Evolutionary conservation across 2,888 invertebrate species (phyloP).

Genomic region (Tyria jacobaeae): DNA sequence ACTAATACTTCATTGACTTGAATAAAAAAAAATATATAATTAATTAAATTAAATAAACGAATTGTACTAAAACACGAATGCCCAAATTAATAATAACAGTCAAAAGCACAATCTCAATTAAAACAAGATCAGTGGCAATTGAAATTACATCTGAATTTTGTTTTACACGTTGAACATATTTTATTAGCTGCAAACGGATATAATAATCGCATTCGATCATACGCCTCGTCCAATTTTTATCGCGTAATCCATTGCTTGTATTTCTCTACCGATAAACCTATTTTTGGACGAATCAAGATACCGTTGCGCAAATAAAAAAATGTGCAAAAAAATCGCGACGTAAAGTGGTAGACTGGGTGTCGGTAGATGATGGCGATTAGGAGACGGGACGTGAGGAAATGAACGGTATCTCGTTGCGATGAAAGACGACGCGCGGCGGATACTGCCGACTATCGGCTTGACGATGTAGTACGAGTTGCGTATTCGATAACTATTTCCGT

Average conservation of each 20-base stretch:
- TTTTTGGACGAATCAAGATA: conserved; percentile 51
- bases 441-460: conserved; percentile 50
- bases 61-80: no score
- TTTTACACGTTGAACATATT: no score
- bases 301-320: conserved; percentile 26
- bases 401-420: conserved; percentile 55
- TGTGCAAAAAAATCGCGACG: conserved; percentile 23
- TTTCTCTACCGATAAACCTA: conserved; percentile 40
- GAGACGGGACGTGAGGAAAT: conserved; percentile 54
- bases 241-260: conserved; percentile 43
- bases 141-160: no score
- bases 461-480: conserved; percentile 40
- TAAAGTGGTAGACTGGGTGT: conserved; percentile 41
- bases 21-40: no score
- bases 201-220: conserved; percentile 25
- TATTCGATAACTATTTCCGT: conserved; percentile 45
- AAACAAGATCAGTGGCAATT: no score
- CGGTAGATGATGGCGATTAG: conserved; percentile 48
- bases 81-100: no score
- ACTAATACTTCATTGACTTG: no score
- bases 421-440: conserved; percentile 48
- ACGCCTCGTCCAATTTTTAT: conserved; percentile 38
- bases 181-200: conserved; percentile 11
- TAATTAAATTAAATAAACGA: no score
- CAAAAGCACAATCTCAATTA: no score